Conservation (phyloP, 1,140 invertebrate genomes). For the Lepidurus couesii region DNA sequence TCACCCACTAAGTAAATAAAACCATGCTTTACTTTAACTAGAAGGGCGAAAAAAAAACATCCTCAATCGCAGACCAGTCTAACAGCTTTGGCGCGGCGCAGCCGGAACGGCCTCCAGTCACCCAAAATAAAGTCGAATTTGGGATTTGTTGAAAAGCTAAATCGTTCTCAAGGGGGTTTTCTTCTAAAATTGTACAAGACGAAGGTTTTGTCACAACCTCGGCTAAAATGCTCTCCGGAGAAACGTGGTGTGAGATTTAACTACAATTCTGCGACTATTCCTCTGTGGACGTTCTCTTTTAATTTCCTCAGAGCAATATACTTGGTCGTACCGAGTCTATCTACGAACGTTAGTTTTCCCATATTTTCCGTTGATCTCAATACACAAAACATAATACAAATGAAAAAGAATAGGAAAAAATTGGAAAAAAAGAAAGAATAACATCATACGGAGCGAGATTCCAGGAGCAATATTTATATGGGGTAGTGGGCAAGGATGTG, state of each 20-base stretch:
- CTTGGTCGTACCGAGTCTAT: background rate
- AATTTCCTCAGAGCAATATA: background rate
- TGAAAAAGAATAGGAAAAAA: background rate
- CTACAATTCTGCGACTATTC: background rate
- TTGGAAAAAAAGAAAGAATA: background rate
- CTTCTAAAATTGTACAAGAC: conserved; percentile 7
- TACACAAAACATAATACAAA: background rate
- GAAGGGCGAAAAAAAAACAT: too few relatives aligned
- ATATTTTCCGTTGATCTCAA: background rate
- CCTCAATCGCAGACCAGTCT: too few relatives aligned
- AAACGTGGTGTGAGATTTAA: background rate
- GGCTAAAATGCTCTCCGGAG: background rate
- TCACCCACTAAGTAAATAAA: too few relatives aligned
- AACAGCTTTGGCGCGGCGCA: too few relatives aligned
- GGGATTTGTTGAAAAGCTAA: background rate
- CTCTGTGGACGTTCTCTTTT: background rate
- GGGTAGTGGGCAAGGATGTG: background rate
- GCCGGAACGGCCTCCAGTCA: background rate
- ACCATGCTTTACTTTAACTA: too few relatives aligned
- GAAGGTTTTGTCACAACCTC: conserved; percentile 12
- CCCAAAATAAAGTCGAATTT: background rate
- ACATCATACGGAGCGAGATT: background rate
- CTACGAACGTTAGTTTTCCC: background rate
- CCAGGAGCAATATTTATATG: background rate
- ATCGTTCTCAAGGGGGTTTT: background rate